Evolutionary conservation across 2,113 vertebrate species (phyloP).

Genomic region (Sialia sialis): DNA sequence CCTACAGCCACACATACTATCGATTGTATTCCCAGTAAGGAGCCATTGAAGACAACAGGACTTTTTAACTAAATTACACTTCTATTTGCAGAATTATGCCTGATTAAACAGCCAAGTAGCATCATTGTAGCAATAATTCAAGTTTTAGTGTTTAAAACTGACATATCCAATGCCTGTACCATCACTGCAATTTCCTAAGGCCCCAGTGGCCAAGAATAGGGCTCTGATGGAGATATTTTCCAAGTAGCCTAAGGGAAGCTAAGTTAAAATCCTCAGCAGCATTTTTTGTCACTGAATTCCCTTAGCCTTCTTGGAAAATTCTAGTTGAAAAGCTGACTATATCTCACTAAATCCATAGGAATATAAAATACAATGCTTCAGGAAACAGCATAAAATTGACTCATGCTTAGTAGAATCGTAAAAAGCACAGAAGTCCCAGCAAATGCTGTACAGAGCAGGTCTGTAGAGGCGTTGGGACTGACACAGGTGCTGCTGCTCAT

Average conservation of each 20-base stretch:
- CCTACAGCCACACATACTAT: background rate
- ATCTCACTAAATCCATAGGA: background rate
- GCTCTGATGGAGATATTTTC: conserved; percentile 8
- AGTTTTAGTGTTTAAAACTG: background rate
- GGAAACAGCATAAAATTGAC: background rate
- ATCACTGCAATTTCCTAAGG: background rate
- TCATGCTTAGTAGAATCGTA: conserved; percentile 2
- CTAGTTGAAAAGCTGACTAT: background rate
- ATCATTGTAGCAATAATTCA: background rate
- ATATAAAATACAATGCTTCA: conserved; percentile 8
- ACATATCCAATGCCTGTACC: background rate
- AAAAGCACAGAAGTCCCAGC: conserved; percentile 8
- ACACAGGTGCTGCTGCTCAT: background rate
- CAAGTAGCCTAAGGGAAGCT: conserved; percentile 24
- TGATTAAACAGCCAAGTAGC: background rate
- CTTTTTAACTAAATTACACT: background rate
- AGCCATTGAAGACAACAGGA: background rate
- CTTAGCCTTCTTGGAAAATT: conserved; percentile 46
- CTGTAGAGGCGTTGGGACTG: background rate
- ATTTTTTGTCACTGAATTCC: background rate
- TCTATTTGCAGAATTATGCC: background rate
- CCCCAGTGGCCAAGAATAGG: background rate
- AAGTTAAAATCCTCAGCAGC: background rate
- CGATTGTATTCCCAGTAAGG: background rate
- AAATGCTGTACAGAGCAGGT: background rate